Percentiles rank a stretch among this genome's conserved stretches.
phyloP scores from a whole-genome alignment of 2,113 vertebrate genomes.

The Euleptes europaea region DNA sequence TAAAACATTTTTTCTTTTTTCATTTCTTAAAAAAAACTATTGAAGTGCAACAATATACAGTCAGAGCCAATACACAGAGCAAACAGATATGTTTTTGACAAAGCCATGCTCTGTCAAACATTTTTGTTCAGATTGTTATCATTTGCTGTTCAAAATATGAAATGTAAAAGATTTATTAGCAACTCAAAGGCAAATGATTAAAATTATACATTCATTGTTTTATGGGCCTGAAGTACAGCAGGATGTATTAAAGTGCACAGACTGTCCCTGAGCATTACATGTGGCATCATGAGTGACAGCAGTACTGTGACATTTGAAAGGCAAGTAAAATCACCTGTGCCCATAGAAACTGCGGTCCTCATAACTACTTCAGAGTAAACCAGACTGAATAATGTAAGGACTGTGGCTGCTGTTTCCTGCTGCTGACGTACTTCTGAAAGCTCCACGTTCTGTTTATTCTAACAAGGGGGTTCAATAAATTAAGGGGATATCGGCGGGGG shows the following conservation, averaged over 20 bases:
- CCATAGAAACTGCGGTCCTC: not conserved
- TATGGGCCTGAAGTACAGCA: conserved; percentile 53
- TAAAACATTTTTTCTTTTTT: no score
- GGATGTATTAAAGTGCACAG: conserved; percentile 58
- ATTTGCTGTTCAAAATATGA: conserved; percentile 58
- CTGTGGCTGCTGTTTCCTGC: conserved; percentile 8
- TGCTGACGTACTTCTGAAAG: conserved; percentile 29
- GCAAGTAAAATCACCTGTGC: conserved; percentile 31
- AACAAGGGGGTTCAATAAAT: conserved; percentile 52
- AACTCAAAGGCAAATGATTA: conserved; percentile 56
- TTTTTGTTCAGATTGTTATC: not conserved
- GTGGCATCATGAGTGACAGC: conserved; percentile 40
- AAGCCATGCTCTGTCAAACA: no score
- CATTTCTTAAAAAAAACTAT: no score
- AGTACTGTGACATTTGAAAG: conserved; percentile 46
- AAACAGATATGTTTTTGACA: no score
- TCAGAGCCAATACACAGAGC: no score
- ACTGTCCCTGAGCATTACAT: not conserved
- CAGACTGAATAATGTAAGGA: not conserved
- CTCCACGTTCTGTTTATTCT: conserved; percentile 40
- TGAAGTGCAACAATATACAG: no score
- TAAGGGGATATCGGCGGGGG: conserved; percentile 27
- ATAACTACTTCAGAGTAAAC: not conserved
- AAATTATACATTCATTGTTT: conserved; percentile 56
- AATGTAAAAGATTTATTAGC: conserved; percentile 58